Conservation (phyloP, 2,888 invertebrate genomes). For the Mactromeris polynyma region DNA sequence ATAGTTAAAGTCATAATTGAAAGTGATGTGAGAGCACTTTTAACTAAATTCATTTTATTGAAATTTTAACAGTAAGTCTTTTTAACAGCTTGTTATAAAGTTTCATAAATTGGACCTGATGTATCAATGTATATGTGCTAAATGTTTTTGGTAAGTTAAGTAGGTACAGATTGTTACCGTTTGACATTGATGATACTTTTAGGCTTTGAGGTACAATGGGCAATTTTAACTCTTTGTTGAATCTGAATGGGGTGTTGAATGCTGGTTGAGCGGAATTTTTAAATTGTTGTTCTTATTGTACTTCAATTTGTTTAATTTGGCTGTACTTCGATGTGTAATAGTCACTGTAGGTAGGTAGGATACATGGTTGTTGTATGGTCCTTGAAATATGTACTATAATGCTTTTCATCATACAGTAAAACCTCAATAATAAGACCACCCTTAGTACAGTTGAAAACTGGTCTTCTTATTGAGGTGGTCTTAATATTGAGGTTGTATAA, state of each 20-base stretch:
- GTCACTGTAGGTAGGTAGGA: background rate
- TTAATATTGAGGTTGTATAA: no score
- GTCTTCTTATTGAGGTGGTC: no score
- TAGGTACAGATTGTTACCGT: background rate
- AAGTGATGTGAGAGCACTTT: background rate
- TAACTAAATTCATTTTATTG: background rate
- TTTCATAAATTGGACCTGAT: background rate
- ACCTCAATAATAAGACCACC: no score
- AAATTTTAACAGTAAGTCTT: background rate
- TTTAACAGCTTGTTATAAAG: background rate
- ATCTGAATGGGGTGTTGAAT: background rate
- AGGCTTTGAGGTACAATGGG: background rate
- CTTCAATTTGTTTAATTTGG: background rate
- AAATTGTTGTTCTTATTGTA: background rate
- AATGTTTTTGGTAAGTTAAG: background rate
- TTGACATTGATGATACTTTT: background rate
- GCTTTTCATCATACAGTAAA: no score
- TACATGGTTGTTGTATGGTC: no score
- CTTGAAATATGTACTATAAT: no score
- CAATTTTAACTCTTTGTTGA: conserved; percentile 12
- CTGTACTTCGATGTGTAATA: background rate
- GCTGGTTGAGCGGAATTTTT: background rate
- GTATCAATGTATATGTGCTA: background rate
- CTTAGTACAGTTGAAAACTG: no score
- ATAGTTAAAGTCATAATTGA: background rate